Evolutionary conservation across 2,113 vertebrate species (phyloP).

Genomic region (Alaudala cheleensis): DNA sequence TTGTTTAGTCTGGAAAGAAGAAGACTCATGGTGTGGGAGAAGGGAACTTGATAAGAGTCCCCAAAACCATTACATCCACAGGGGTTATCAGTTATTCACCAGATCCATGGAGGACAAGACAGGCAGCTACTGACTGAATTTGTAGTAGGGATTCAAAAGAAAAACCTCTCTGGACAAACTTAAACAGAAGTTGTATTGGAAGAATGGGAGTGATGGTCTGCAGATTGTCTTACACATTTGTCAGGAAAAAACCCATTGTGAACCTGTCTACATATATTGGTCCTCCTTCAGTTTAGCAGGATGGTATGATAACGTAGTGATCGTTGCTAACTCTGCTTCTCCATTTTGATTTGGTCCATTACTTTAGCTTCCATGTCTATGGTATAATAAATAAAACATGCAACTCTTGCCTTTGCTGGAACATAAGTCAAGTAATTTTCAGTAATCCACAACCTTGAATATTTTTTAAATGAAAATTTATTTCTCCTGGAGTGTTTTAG

Average conservation of each 20-base stretch:
- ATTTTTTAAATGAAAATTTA: not conserved
- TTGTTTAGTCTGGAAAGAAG: conserved; percentile 56
- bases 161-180: not conserved
- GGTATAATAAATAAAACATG: not conserved
- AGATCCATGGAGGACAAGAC: not conserved
- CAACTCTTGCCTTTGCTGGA: not conserved
- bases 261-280: not conserved
- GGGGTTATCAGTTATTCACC: not conserved
- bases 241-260: not conserved
- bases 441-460: not conserved
- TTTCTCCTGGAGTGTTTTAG: not conserved
- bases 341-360: not conserved
- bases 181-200: not conserved
- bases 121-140: not conserved
- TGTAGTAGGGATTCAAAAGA: not conserved
- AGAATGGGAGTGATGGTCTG: not conserved
- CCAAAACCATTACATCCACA: not conserved
- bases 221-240: not conserved
- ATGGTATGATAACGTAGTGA: not conserved
- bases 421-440: not conserved
- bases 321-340: not conserved
- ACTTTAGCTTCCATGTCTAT: not conserved
- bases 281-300: not conserved
- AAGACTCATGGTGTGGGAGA: not conserved
- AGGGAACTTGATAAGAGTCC: not conserved